phyloP scores from a whole-genome alignment of 2,888 invertebrate genomes.

The Apeira syringaria region DNA sequence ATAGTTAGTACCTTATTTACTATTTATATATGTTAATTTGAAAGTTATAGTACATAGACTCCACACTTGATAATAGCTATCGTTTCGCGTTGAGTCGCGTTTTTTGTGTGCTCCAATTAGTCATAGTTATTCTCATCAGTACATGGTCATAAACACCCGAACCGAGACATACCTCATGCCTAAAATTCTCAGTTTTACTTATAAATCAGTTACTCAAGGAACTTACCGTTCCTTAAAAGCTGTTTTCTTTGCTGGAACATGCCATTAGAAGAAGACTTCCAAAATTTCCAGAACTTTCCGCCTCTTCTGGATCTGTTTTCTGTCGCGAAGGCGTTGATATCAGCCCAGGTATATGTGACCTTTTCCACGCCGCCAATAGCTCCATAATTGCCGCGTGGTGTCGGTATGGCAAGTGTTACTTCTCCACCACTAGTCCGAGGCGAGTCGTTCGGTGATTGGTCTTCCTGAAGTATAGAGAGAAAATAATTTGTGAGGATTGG shows the following conservation, averaged over 20 bases:
- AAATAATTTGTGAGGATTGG: neutral
- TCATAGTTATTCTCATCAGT: too few species aligned
- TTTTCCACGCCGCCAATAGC: slow-evolving; percentile 68
- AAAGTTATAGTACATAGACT: too few species aligned
- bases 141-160: too few species aligned
- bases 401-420: slow-evolving; percentile 55
- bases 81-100: too few species aligned
- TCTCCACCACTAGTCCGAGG: slow-evolving; percentile 61
- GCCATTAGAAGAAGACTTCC: slow-evolving; percentile 58
- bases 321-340: slow-evolving; percentile 89
- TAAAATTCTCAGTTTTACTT: too few species aligned
- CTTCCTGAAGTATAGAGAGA: slow-evolving; percentile 40
- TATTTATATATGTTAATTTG: too few species aligned
- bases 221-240: slow-evolving; percentile 88
- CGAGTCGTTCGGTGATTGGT: slow-evolving; percentile 51
- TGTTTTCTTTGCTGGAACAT: slow-evolving; percentile 86
- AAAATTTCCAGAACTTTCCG: slow-evolving; percentile 72
- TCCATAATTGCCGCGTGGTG: slow-evolving; percentile 59
- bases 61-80: too few species aligned
- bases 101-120: too few species aligned
- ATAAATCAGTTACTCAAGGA: neutral
- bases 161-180: too few species aligned
- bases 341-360: slow-evolving; percentile 91
- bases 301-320: slow-evolving; percentile 74
- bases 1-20: too few species aligned